Conservation (phyloP, 1,140 invertebrate species). For the Drosophila navojoa region DNA sequence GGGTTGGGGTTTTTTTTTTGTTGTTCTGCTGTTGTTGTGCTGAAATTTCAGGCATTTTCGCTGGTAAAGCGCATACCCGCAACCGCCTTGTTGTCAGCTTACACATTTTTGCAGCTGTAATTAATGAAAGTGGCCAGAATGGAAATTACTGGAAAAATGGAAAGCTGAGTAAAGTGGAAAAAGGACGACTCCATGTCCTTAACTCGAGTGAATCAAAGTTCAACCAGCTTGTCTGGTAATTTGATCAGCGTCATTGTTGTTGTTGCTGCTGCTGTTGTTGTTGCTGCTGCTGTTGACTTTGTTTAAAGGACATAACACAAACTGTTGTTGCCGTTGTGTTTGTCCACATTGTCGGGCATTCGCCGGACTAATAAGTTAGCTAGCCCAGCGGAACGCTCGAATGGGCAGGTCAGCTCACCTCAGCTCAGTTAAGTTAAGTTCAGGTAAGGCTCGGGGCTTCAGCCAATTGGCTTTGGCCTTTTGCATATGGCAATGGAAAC, state of each 20-base stretch:
- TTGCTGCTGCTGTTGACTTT: conserved; percentile 1
- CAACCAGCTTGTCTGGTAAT: conserved; percentile 36
- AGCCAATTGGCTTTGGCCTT: conserved; percentile 43
- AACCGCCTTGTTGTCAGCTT: conserved; percentile 3
- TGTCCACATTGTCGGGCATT: conserved; percentile 53
- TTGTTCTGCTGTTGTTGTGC: background rate
- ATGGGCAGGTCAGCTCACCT: background rate
- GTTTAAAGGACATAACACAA: conserved; percentile 39
- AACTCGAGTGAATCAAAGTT: conserved; percentile 50
- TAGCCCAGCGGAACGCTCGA: background rate
- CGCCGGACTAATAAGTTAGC: conserved; percentile 11
- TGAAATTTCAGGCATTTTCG: conserved; percentile 12
- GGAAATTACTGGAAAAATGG: conserved; percentile 23
- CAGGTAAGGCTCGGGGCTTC: conserved; percentile 22
- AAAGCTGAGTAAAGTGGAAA: too few species aligned
- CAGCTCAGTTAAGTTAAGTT: background rate
- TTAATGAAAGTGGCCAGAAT: conserved; percentile 33
- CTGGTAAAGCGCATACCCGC: background rate
- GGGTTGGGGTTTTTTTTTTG: too few species aligned
- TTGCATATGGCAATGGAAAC: conserved; percentile 68
- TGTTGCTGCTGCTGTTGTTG: conserved; percentile 5
- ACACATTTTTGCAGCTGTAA: conserved; percentile 24
- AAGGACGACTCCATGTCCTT: background rate
- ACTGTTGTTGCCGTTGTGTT: conserved; percentile 12
- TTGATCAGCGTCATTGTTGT: conserved; percentile 24